A percentile compares a stretch with the other conserved stretches of the same genome.
These are phyloP conservation scores for Microctonus hyperodae DNA, from an alignment of 2,888 invertebrate genomes.

Conservation along the genomic window DNA sequence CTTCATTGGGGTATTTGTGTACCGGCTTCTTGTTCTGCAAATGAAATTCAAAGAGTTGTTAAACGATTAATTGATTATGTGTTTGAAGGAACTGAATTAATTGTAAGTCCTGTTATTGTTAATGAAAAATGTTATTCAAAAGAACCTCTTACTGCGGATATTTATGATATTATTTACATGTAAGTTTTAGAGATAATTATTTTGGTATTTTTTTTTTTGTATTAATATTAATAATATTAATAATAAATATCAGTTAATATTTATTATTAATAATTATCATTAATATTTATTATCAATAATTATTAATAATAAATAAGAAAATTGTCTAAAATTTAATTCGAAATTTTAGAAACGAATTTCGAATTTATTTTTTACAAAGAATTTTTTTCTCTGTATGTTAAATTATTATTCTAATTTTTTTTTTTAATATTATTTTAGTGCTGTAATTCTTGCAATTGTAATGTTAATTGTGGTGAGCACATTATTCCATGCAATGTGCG, in stretches of 20 bases:
- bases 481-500: conserved; percentile 47
- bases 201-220: too few species aligned
- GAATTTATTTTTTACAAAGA: too few species aligned
- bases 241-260: too few species aligned
- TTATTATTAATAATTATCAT: too few species aligned
- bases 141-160: conserved; percentile 39
- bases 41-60: conserved; percentile 52
- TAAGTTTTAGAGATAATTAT: conserved; percentile 39
- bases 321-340: too few species aligned
- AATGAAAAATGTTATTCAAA: conserved; percentile 46
- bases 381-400: too few species aligned
- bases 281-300: too few species aligned
- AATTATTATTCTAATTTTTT: background rate
- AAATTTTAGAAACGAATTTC: too few species aligned
- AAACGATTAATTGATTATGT: conserved; percentile 46
- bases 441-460: conserved; percentile 46
- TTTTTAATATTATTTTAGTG: conserved; percentile 43
- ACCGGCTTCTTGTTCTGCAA: conserved; percentile 63
- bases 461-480: conserved; percentile 49
- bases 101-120: conserved; percentile 41
- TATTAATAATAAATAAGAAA: too few species aligned
- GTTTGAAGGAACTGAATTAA: conserved; percentile 44
- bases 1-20: conserved; percentile 68
- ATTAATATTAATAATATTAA: too few species aligned
- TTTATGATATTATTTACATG: conserved; percentile 49